Percentiles rank a stretch among this genome's conserved stretches.
Conservation (phyloP, 1,140 invertebrate genomes). For the Drosophila micromelanica region DNA sequence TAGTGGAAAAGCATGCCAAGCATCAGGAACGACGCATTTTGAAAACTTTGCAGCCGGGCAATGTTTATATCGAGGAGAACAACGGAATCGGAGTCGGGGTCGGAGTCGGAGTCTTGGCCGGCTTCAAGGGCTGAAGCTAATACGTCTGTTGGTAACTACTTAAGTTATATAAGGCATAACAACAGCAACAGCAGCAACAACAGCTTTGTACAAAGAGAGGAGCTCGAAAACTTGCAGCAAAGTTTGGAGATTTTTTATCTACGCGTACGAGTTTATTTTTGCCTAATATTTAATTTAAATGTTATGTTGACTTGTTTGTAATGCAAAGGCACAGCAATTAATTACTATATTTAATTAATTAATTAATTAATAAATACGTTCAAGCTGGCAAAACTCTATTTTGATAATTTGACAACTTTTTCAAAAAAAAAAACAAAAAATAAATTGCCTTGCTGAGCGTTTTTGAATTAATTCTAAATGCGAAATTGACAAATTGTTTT, state of each 20-base stretch:
- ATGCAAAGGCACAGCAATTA: constrained; percentile 59
- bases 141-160: constrained; percentile 30
- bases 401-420: too few species aligned
- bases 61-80: constrained; percentile 81
- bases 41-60: constrained; percentile 75
- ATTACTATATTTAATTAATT: constrained; percentile 27
- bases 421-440: too few species aligned
- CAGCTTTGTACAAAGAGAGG: constrained; percentile 28
- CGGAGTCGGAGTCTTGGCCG: constrained; percentile 13
- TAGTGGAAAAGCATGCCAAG: constrained; percentile 71
- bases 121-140: constrained; percentile 52
- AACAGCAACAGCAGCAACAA: background rate
- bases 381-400: background rate
- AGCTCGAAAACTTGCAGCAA: constrained; percentile 13
- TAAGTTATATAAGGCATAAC: constrained; percentile 26
- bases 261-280: constrained; percentile 50
- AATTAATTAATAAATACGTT: constrained; percentile 14
- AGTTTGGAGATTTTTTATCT: background rate
- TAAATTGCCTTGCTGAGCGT: constrained; percentile 8
- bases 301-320: constrained; percentile 82
- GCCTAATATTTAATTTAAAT: constrained; percentile 73
- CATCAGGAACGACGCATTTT: constrained; percentile 75
- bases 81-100: constrained; percentile 38
- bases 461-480: constrained; percentile 33
- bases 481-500: constrained; percentile 41